Percentiles rank a stretch among this genome's conserved stretches.
phyloP scores from a whole-genome alignment of 1,140 invertebrate genomes.

The Bombus balteatus region DNA sequence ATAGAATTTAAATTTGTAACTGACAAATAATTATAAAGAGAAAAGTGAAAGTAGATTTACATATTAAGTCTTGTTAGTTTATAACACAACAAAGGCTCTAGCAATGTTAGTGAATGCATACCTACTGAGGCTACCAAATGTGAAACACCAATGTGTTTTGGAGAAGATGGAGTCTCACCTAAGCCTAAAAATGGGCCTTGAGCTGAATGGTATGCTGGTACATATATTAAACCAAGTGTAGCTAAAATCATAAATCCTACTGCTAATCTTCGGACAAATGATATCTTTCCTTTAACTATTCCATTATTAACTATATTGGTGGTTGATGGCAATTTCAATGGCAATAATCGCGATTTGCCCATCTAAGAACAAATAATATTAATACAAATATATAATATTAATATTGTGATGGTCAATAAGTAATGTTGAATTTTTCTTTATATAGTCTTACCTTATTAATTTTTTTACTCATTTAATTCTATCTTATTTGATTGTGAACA shows the following conservation, averaged over 20 bases:
- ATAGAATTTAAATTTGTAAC: not conserved
- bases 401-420: no score
- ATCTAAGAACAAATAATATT: slow-evolving; percentile 62
- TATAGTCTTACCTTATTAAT: not conserved
- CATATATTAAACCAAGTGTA: slow-evolving; percentile 77
- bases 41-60: not conserved
- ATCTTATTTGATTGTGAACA: not conserved
- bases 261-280: slow-evolving; percentile 75
- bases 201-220: slow-evolving; percentile 80
- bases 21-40: not conserved
- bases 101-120: slow-evolving; percentile 73
- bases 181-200: slow-evolving; percentile 77
- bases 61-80: slow-evolving; percentile 22
- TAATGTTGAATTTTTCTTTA: no score
- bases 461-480: not conserved
- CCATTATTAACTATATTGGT: slow-evolving; percentile 65
- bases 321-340: slow-evolving; percentile 72
- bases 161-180: slow-evolving; percentile 77
- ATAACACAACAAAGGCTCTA: slow-evolving; percentile 22
- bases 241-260: slow-evolving; percentile 77
- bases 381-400: not conserved
- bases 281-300: slow-evolving; percentile 72
- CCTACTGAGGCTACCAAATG: slow-evolving; percentile 75
- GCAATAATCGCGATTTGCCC: slow-evolving; percentile 72
- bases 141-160: slow-evolving; percentile 70